These are phyloP conservation scores for Lycophotia porphyrea DNA, from an alignment of 2,888 invertebrate species.

Conservation along the genomic window DNA sequence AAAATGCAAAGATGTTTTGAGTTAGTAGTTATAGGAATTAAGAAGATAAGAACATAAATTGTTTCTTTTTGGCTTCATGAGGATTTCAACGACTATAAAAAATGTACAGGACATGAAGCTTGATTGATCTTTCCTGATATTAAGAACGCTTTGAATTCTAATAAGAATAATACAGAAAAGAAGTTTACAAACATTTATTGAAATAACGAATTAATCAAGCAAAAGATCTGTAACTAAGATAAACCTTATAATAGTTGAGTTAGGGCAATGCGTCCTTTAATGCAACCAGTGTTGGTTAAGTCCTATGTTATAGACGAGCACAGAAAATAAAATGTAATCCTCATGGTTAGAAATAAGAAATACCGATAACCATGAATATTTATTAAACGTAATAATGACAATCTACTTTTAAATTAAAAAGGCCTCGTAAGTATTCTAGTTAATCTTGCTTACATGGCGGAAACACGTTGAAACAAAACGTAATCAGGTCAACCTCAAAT, in stretches of 20 bases:
- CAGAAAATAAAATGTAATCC: background rate
- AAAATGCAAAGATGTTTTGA: background rate
- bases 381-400: background rate
- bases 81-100: background rate
- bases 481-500: too few species aligned
- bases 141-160: background rate
- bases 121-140: background rate
- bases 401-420: background rate
- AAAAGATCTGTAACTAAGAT: background rate
- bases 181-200: background rate
- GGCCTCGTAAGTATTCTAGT: background rate
- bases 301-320: background rate
- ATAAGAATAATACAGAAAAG: background rate
- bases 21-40: background rate
- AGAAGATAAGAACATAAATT: background rate
- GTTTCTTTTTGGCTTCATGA: background rate
- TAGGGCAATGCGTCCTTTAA: background rate
- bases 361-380: background rate
- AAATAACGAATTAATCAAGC: background rate
- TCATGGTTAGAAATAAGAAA: background rate
- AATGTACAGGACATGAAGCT: background rate
- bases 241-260: background rate
- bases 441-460: conserved; percentile 37
- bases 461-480: too few species aligned
- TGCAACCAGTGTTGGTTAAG: background rate